Base-by-base conservation (phyloP, 2,797 vertebrate species). In the Phalloptychus januarius region DNA sequence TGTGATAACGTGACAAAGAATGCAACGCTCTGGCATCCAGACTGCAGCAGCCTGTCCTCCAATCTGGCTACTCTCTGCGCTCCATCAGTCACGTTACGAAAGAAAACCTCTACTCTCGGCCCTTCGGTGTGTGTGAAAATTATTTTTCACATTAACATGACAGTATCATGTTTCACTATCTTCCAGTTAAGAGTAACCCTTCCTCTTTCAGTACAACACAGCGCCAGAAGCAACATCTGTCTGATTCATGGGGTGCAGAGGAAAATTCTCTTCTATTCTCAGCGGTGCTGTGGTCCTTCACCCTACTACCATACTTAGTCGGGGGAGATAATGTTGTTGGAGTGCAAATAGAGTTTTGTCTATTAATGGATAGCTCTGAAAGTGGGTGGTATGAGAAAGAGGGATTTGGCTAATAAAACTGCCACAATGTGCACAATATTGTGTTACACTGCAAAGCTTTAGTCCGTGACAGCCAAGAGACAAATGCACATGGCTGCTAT, bases 231-330 rank as follows among this genome's bases (percentile, higher is more conserved):
- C 88, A 92, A 92, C 85, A 90, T 42, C 13, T 3, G 33, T 65
- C 50, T 89, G 89, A 90, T 86, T 89, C 83, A 86, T 83, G 81
- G 79, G 72, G 79, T 91, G 23, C 85, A 82, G 77, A 31, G 77
- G 70, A 16, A 71, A 85, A 81, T 77, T 87, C 56, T 86, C 25
- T 84, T 90, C 84, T 91, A 89, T 91, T 94, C 86, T 84, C 73
- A 87, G 89, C 72, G 71, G 77, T 33, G 72, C 81, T 75, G 78
- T 0, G 72, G 77, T 76, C 81, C 71, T 79, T 87, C 78, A 70
- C 76, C n/a, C 0, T 87, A 79, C 90, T 86, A 88, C 91, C 92
- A 89, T 89, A 93, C 92, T 92, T 93, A 93, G 93, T 81, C 87
- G 77, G 86, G 74, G 72, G 77, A 83, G 80, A 91, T 83, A 77